Base-by-base conservation (phyloP, 2,113 vertebrate species). In the Protomyctophum bolini region DNA sequence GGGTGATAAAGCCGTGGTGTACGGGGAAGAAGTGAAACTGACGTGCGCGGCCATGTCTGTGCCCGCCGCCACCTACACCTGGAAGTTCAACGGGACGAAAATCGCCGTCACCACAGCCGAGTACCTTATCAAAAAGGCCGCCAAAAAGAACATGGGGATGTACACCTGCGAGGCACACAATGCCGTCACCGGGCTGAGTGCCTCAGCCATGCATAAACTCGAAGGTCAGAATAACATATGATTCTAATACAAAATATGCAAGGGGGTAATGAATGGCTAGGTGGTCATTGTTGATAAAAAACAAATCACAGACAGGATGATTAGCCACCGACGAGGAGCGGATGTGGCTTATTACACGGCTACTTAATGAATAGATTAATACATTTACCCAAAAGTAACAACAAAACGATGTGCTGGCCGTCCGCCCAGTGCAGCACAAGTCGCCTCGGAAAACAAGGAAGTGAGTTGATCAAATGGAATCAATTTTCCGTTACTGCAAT, bases 161-260 rank as follows among this genome's bases (percentile, higher is more conserved):
- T 94, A 94, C 79, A 88, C 61, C 0, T 94, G 93, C 0, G 60
- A 67, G 69, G 91, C 88, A 4, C 0, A 0, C 54, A 94, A 94
- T 67, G 0, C 4, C 1, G 2, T 90, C 21, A 94, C 92, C 0
- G 76, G 85, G 6, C 55, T 70, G 62, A 84, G 0, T 8, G 0
- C 0, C 33, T 0, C 0, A 0, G 0, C 0, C 7, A 58, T 0
- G 6, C 80, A 75, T 78, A 9, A 0, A 8, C 82, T 94, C 75
- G 90, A 70, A 82, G 91, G 93, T 94, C 33, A 87, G 78, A 10
- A 10, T 51, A 8, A 10, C 10, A 2, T 7, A 3, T 51, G 8
- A 51, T 8, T 7, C 10, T 51, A 10, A 11, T 21, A 21, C 21
- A 21, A 21, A 21, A 21, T 21, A 21, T 21, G 21, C 21, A 21